Evolutionary conservation across 2,888 invertebrate species (phyloP).

Genomic region (Paralinhomoeus sp.): DNA sequence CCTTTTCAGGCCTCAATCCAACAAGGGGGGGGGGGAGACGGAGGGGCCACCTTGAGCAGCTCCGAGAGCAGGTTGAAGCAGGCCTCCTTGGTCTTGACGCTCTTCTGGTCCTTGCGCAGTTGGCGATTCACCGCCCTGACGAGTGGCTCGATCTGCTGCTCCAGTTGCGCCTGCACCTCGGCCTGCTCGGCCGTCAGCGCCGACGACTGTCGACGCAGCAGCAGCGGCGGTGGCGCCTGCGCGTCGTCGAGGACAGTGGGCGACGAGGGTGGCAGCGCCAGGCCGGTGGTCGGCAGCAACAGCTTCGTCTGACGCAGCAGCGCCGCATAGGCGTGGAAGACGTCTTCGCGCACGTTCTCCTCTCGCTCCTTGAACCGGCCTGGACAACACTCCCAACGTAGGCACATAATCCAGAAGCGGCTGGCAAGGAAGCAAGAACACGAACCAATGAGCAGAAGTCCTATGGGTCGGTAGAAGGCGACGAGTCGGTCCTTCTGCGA

Average conservation of each 20-base stretch:
- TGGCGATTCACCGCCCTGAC: conserved; percentile 69
- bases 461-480: conserved; percentile 64
- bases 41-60: conserved; percentile 44
- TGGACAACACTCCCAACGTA: no score
- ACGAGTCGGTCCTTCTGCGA: conserved; percentile 70
- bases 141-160: conserved; percentile 43
- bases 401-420: no score
- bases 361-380: conserved; percentile 45
- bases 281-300: conserved; percentile 7
- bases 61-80: conserved; percentile 74
- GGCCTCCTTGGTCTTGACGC: conserved; percentile 65
- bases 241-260: conserved; percentile 1
- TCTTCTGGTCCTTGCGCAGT: no score
- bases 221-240: conserved; percentile 3
- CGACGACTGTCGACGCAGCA: no score
- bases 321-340: conserved; percentile 84
- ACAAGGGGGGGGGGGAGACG: no score
- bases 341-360: conserved; percentile 94
- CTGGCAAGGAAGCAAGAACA: no score
- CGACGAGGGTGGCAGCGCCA: conserved; percentile 6
- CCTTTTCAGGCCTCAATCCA: no score
- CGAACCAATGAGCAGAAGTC: conserved; percentile 74
- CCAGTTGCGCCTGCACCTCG: conserved; percentile 4
- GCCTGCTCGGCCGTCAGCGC: background rate
- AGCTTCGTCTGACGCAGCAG: conserved; percentile 68